Evolutionary conservation across 1,140 invertebrate genomes (phyloP), one percentile per base, ranked within the genome.

Genomic region (Asobara japonica): DNA sequence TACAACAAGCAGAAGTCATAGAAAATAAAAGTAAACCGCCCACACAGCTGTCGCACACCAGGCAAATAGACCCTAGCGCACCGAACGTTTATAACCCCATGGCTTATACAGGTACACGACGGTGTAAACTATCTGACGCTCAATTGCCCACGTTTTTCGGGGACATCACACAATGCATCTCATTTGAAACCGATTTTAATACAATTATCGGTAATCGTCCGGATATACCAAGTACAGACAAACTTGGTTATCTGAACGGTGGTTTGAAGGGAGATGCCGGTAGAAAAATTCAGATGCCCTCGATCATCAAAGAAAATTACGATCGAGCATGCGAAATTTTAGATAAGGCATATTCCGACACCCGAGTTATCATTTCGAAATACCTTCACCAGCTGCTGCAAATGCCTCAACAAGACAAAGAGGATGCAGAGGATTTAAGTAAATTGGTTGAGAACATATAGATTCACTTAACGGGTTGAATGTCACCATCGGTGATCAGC

Each of bases 351-450:
- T 41, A 41, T 41, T 41, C 38, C 10, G 11, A 41, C 13, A 41
- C 3, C 10, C 3, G 38, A 41, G 2, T 41, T n/a, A 41, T 41
- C 13, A 13, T 41, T 7, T 41, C 38, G 5, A 41, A n/a, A 41
- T n/a, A 41, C 38, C n/a, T n/a, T n/a, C n/a, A n/a, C 0, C 27
- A 29, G 13, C 29, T 76, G 8, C 29, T 69, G 2, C 22, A 71
- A 0, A 41, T 76, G 8, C 75, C 72, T 2, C 18, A 64, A 8
- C 69, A 69, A 31, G n/a, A 30, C 22, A 71, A 22, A 31, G 75
- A 76, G 69, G 11, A 51, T 3, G 10, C 51, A 1, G 65, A 68
- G 0, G 75, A 69, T 1, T 18, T 76, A 0, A 27, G 27, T 0
- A 71, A 72, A 62, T 25, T 76, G 3, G 69, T 62, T 8, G 51